Percentiles rank a stretch among this genome's conserved stretches.
phyloP scores from a whole-genome alignment of 2,888 invertebrate genomes.

The Agrochola lota region DNA sequence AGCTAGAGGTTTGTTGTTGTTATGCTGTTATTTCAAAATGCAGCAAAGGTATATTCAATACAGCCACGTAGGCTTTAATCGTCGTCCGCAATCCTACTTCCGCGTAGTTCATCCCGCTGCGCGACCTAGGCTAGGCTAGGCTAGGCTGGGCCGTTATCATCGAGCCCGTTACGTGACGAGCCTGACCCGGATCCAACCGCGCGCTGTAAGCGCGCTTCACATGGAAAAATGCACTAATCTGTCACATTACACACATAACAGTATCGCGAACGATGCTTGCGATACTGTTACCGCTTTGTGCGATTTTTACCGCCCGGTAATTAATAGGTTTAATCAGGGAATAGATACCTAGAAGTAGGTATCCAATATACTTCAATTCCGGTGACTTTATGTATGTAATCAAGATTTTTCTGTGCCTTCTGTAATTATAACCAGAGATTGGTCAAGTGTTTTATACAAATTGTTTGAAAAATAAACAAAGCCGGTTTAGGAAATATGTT shows the following conservation, averaged over 20 bases:
- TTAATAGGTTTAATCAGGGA: conserved; percentile 42
- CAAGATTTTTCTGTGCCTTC: conserved; percentile 5
- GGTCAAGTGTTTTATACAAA: conserved; percentile 18
- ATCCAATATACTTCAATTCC: not conserved
- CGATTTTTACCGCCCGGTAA: conserved; percentile 52
- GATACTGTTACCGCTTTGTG: conserved; percentile 54
- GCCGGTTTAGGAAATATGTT: conserved; percentile 1
- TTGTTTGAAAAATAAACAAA: conserved; percentile 11
- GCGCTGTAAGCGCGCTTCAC: conserved; percentile 72
- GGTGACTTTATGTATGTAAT: not conserved
- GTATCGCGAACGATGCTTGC: conserved; percentile 52
- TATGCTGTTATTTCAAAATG: conserved; percentile 35
- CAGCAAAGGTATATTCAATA: conserved; percentile 43
- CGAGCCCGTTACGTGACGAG: conserved; percentile 88
- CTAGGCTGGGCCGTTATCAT: conserved; percentile 85
- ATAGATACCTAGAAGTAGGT: conserved; percentile 8
- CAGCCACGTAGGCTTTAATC: conserved; percentile 75
- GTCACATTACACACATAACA: conserved; percentile 69
- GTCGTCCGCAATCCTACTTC: conserved; percentile 85
- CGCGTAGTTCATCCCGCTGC: conserved; percentile 89
- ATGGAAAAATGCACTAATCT: conserved; percentile 78
- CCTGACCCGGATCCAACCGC: conserved; percentile 87
- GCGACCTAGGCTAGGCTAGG: conserved; percentile 86
- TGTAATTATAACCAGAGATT: conserved; percentile 9
- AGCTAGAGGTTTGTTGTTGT: conserved; percentile 22